A percentile compares a stretch with the other conserved stretches of the same genome.
Evolutionary conservation across 2,888 invertebrate genomes (phyloP).

Genomic region (Eupithecia subfuscata): DNA sequence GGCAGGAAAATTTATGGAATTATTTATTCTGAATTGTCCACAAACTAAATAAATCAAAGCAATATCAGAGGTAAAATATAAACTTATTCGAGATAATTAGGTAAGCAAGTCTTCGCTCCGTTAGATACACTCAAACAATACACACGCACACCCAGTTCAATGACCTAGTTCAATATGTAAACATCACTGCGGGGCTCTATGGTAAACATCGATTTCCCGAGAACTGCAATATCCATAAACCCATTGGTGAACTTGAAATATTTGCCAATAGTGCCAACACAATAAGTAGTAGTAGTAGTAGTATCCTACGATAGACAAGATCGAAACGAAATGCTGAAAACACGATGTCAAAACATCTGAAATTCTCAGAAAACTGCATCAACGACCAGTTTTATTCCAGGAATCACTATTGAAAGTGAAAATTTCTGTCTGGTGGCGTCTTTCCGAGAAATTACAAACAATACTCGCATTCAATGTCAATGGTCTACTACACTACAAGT

Average conservation of each 20-base stretch:
- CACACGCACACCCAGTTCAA: slow-evolving; percentile 13
- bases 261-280: slow-evolving; percentile 8
- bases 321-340: neutral
- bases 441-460: slow-evolving; percentile 6
- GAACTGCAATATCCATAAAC: slow-evolving; percentile 25
- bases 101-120: neutral
- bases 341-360: neutral
- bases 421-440: neutral
- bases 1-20: neutral
- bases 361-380: neutral
- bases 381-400: neutral
- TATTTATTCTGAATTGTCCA: neutral
- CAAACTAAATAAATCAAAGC: neutral
- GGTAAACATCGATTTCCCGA: slow-evolving; percentile 32
- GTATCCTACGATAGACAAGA: neutral
- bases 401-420: slow-evolving; percentile 1
- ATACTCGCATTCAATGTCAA: neutral
- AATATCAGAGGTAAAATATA: neutral
- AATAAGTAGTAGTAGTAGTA: no score
- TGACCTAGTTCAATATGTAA: slow-evolving; percentile 21
- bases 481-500: neutral
- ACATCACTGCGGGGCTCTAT: neutral
- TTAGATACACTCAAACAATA: neutral
- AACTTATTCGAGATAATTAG: neutral
- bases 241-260: slow-evolving; percentile 28